These are phyloP conservation scores for Cherax destructor DNA, from an alignment of 1,140 invertebrate species.

Conservation along the genomic window DNA sequence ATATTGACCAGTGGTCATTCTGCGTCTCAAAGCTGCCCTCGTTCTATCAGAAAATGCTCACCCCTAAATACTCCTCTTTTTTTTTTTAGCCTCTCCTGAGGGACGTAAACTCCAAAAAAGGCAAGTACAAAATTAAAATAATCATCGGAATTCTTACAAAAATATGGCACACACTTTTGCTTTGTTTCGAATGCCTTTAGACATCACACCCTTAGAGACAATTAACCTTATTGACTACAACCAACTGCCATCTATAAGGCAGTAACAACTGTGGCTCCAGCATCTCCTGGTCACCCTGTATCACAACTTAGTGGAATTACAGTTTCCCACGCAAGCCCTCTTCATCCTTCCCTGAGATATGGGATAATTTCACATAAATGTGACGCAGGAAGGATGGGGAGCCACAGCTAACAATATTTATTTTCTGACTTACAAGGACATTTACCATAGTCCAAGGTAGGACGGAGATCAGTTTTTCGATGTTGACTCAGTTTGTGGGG, in stretches of 20 bases:
- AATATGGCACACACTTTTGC: constrained; percentile 60
- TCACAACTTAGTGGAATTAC: not conserved
- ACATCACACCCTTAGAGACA: constrained; percentile 25
- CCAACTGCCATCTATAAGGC: not conserved
- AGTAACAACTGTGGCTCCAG: not conserved
- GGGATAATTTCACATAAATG: not conserved
- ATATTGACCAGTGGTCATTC: not conserved
- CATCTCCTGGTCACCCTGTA: not conserved
- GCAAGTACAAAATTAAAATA: constrained; percentile 40
- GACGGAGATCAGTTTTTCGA: not conserved
- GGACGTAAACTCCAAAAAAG: not conserved
- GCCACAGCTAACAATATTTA: not conserved
- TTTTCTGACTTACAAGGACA: not conserved
- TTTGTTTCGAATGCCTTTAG: constrained; percentile 31
- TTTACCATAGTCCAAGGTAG: not conserved
- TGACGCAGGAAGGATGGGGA: not conserved
- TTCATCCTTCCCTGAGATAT: not conserved
- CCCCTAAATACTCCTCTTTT: not conserved
- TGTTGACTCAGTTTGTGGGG: not conserved
- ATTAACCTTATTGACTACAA: not conserved
- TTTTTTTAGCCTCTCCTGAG: not conserved
- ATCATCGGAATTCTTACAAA: constrained; percentile 36
- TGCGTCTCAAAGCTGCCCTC: not conserved
- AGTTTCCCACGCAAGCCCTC: not conserved
- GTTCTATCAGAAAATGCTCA: not conserved